Base-by-base conservation (phyloP, 2,113 vertebrate genomes). In the Rhinogobius similis region DNA sequence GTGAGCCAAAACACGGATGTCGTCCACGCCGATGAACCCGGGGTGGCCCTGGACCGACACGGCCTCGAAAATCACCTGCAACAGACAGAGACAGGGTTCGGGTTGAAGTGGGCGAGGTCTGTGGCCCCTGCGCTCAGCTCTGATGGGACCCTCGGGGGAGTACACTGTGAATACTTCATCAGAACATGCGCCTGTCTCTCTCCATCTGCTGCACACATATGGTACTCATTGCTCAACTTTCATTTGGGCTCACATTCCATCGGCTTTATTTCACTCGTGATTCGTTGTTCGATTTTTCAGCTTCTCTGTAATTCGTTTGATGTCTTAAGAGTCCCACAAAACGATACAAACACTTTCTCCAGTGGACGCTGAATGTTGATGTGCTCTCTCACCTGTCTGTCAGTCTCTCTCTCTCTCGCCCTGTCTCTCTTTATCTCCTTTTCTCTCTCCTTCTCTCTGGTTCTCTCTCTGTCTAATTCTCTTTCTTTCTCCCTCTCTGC, bases 1-100 rank as follows among this genome's bases (percentile, higher is more conserved):
- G 82, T 98, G 97, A 83, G 97, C 97, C 48, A 98, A 93, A 52
- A 98, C 97, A 78, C 96, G 93, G 77, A 99, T 95, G 92, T 99
- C 97, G 82, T 98, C 97, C 82, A 99, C 93, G 11, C 95, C 96
- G 41, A 99, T 97, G 94, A 96, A 96, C 38, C 97, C 97, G 0
- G 95, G 94, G 27, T 97, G 97, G 67, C 96, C 96, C 82, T 97
- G 96, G 87, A 98, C 78, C 21, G 96, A 97, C 66, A 98, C 95
- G 0, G 97, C 96, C 72, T 99, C 97, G 83, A 99, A 96, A 88
- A 98, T 99, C 71, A 99, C 96, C 97, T 99, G 80, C 48, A n/a
- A 39, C 38, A 52, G 20, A 46, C 38, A 27, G 43, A 62, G 62
- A 38, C 53, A 62, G 62, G 39, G 29, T 61, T 70, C 1, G 21